phyloP scores from a whole-genome alignment of 2,888 invertebrate species.

The Agrochola lychnidis region DNA sequence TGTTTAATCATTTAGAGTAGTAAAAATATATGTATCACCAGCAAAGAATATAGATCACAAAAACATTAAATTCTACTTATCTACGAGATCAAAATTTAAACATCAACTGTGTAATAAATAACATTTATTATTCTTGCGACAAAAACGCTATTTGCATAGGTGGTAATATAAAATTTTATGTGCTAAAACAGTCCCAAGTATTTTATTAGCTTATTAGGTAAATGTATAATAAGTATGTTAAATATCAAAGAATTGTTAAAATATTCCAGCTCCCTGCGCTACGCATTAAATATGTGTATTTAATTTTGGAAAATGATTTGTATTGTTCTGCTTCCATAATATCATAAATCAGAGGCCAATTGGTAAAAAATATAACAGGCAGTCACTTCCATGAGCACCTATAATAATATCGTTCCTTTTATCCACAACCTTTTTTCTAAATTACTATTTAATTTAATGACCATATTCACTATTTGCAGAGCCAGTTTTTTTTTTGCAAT shows the following conservation, averaged over 20 bases:
- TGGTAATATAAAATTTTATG: constrained; percentile 50
- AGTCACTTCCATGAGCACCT: neutral
- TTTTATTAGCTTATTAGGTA: constrained; percentile 48
- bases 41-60: constrained; percentile 47
- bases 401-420: constrained; percentile 1
- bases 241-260: constrained; percentile 44
- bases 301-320: constrained; percentile 5
- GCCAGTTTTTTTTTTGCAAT: no score
- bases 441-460: neutral
- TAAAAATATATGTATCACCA: constrained; percentile 52
- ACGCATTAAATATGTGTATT: constrained; percentile 38
- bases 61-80: constrained; percentile 61
- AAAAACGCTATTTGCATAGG: constrained; percentile 60
- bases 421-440: neutral
- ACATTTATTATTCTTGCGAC: constrained; percentile 54
- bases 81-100: constrained; percentile 55
- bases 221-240: constrained; percentile 23
- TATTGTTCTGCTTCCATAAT: constrained; percentile 10
- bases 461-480: neutral
- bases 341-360: constrained; percentile 24
- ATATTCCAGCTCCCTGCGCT: constrained; percentile 42
- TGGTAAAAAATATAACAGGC: neutral
- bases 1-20: constrained; percentile 50
- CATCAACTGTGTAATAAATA: constrained; percentile 57
- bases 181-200: constrained; percentile 46